Conservation (phyloP, 2,113 vertebrate species). For the Platycercus adscitus region DNA sequence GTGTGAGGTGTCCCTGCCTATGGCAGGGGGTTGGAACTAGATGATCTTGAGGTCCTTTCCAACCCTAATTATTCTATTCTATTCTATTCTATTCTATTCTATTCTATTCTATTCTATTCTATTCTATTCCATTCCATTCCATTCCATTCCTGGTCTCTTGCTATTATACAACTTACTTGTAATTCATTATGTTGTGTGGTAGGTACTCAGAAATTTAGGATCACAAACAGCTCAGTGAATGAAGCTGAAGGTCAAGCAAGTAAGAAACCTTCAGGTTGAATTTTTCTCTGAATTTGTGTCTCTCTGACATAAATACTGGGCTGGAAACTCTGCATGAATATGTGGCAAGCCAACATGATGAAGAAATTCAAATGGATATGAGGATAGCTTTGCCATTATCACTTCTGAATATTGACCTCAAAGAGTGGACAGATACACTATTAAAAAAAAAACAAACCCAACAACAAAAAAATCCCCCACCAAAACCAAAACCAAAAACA, state of each 20-base stretch:
- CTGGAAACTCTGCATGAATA: neutral
- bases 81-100: too few relatives aligned
- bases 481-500: neutral
- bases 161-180: neutral
- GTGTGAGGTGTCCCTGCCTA: too few relatives aligned
- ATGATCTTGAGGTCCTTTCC: too few relatives aligned
- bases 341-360: neutral
- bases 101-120: too few relatives aligned
- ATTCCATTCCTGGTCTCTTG: neutral
- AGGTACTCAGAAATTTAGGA: neutral
- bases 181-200: neutral
- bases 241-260: neutral
- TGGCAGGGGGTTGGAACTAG: too few relatives aligned
- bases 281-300: neutral
- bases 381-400: neutral
- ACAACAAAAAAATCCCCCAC: too few relatives aligned
- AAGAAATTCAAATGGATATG: neutral
- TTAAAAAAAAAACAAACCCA: neutral
- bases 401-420: neutral
- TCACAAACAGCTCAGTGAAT: neutral
- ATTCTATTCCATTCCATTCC: too few relatives aligned
- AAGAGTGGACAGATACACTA: neutral
- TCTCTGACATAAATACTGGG: neutral
- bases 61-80: too few relatives aligned
- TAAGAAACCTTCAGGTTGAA: neutral